Percentiles rank a stretch among this genome's conserved stretches.
Conservation (phyloP, 2,888 invertebrate genomes). For the Apamea epomidion region DNA sequence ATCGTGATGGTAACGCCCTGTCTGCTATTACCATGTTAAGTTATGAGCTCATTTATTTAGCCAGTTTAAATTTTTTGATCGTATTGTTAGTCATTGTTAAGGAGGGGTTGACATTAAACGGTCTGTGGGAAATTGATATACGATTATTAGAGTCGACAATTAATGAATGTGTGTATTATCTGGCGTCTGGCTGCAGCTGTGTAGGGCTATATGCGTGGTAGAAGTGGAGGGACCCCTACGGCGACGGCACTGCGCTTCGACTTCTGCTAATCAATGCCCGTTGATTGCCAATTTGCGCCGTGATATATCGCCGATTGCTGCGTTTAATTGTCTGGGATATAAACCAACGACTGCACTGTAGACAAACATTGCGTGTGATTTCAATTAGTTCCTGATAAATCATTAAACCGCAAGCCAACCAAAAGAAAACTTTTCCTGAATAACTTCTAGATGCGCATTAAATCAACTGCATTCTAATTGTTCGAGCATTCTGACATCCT, state of each 20-base stretch:
- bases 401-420: constrained; percentile 20
- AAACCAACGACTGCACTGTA: constrained; percentile 31
- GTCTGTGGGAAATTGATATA: constrained; percentile 84
- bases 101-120: constrained; percentile 79
- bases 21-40: constrained; percentile 80
- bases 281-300: constrained; percentile 85
- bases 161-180: constrained; percentile 77
- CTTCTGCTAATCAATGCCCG: constrained; percentile 79
- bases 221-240: constrained; percentile 61
- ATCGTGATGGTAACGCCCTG: constrained; percentile 84
- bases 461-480: constrained; percentile 61
- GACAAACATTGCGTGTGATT: constrained; percentile 52
- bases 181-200: constrained; percentile 71
- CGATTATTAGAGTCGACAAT: constrained; percentile 82
- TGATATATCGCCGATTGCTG: constrained; percentile 81
- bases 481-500: constrained; percentile 69
- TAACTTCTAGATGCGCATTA: constrained; percentile 42
- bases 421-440: constrained; percentile 38
- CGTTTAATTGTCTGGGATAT: constrained; percentile 73
- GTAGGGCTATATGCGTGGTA: constrained; percentile 47
- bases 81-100: constrained; percentile 80
- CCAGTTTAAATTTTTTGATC: constrained; percentile 79
- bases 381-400: constrained; percentile 35
- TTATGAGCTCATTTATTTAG: constrained; percentile 85
- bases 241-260: constrained; percentile 67